Conservation (phyloP, 2,888 invertebrate genomes). For the Oscheius sp. region DNA sequence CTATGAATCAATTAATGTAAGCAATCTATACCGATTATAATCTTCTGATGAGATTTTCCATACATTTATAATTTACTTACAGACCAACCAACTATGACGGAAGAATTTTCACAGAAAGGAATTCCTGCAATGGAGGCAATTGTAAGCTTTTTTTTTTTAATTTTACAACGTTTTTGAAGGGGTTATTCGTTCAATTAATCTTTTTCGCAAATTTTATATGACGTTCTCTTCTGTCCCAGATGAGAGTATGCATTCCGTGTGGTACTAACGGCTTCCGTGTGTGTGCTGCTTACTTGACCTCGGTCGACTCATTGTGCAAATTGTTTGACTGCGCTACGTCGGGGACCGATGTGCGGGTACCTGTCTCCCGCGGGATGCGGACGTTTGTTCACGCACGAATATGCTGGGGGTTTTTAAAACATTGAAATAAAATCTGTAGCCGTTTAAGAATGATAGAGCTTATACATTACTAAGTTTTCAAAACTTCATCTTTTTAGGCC, state of each 20-base stretch:
- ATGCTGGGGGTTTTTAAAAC: too few species aligned
- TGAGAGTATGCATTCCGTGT: background rate
- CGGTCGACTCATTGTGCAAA: slow-evolving; percentile 28
- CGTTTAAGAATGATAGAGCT: too few species aligned
- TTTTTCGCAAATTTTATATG: background rate
- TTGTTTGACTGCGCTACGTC: slow-evolving; percentile 32
- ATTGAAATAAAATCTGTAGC: too few species aligned
- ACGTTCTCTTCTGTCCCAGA: background rate
- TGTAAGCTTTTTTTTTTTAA: slow-evolving; percentile 19
- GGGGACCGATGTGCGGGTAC: slow-evolving; percentile 6
- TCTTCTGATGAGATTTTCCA: too few species aligned
- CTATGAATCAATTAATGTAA: too few species aligned
- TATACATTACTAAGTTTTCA: too few species aligned
- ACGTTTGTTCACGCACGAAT: background rate
- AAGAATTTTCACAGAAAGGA: slow-evolving; percentile 34
- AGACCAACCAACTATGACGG: too few species aligned
- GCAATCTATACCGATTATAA: too few species aligned
- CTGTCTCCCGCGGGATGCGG: slow-evolving; percentile 10
- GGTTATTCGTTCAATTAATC: background rate
- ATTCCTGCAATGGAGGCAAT: slow-evolving; percentile 41
- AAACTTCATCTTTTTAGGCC: too few species aligned
- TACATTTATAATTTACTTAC: background rate
- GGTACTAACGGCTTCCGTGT: slow-evolving; percentile 19
- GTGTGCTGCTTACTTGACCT: slow-evolving; percentile 34
- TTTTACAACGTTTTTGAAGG: background rate